Evolutionary conservation across 2,888 invertebrate species (phyloP).

Genomic region (Lypha dubia): DNA sequence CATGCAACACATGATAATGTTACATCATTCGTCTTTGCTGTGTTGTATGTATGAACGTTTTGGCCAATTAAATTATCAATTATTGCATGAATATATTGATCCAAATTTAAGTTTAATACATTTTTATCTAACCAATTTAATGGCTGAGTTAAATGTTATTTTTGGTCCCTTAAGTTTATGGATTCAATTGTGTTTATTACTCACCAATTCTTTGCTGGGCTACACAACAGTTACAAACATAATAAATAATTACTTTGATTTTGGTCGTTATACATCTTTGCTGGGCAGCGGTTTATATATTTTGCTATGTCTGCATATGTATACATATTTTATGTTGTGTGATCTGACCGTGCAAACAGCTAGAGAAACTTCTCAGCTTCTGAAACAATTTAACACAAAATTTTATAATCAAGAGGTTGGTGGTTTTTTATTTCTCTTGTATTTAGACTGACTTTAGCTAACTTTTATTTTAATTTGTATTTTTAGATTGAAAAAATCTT

Average conservation of each 20-base stretch:
- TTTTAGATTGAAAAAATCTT: conserved; percentile 30
- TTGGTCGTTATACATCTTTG: neutral
- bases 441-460: neutral
- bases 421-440: neutral
- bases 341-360: neutral
- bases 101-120: conserved; percentile 27
- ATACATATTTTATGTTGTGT: conserved; percentile 27
- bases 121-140: conserved; percentile 1
- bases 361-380: neutral
- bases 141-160: conserved; percentile 31
- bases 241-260: neutral
- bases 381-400: neutral
- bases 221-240: conserved; percentile 1
- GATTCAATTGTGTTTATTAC: conserved; percentile 27
- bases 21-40: conserved; percentile 39
- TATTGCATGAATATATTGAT: conserved; percentile 18
- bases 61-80: conserved; percentile 29
- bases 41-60: conserved; percentile 47
- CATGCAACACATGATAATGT: conserved; percentile 38
- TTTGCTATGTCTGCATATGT: conserved; percentile 16
- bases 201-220: conserved; percentile 47
- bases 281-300: conserved; percentile 22
- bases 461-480: neutral
- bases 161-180: conserved; percentile 31
- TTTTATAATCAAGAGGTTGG: conserved; percentile 13